phyloP scores from a whole-genome alignment of 2,888 invertebrate genomes.

The Spodoptera littoralis region DNA sequence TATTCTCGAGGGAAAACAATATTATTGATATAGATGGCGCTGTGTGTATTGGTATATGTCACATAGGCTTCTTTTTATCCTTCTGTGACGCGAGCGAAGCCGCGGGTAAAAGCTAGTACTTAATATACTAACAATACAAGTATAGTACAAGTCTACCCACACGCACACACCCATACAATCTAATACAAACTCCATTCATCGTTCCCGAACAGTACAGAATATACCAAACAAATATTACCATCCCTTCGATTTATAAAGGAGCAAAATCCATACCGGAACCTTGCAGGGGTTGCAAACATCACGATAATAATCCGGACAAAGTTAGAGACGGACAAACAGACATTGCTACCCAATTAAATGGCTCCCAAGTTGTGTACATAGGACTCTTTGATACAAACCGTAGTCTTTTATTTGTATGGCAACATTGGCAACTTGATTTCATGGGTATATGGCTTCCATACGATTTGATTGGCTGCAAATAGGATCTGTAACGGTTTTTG shows the following conservation, averaged over 20 bases:
- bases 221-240: constrained; percentile 34
- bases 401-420: constrained; percentile 57
- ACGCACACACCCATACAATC: no score
- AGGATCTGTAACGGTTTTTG: not conserved
- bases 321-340: constrained; percentile 70
- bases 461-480: constrained; percentile 33
- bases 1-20: no score
- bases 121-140: no score
- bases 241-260: constrained; percentile 33
- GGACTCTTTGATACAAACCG: constrained; percentile 68
- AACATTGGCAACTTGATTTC: constrained; percentile 42
- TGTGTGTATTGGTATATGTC: no score
- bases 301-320: constrained; percentile 68
- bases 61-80: no score
- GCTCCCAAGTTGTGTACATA: constrained; percentile 76
- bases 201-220: constrained; percentile 7
- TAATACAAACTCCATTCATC: constrained; percentile 1
- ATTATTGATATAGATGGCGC: no score
- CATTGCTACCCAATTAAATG: constrained; percentile 82
- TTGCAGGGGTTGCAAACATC: constrained; percentile 67
- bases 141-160: no score
- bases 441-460: constrained; percentile 36
- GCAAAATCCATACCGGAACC: constrained; percentile 53
- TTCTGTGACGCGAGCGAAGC: no score
- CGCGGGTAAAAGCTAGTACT: no score